These are phyloP conservation scores for Dasyornis broadbenti DNA, from an alignment of 2,113 vertebrate genomes.

Conservation along the genomic window DNA sequence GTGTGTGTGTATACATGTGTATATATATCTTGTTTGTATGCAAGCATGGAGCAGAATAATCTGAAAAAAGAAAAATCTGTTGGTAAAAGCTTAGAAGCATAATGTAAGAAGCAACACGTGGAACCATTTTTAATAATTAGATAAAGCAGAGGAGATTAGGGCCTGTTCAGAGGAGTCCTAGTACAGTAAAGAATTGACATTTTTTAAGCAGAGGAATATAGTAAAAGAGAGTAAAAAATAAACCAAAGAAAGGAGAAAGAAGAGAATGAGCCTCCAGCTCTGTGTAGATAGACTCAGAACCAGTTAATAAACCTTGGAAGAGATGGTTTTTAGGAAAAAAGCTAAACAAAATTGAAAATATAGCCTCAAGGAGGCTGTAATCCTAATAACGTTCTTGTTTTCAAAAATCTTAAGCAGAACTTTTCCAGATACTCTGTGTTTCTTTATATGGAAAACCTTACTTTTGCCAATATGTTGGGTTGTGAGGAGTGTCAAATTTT, in stretches of 20 bases:
- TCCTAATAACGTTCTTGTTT: background rate
- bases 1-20: background rate
- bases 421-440: background rate
- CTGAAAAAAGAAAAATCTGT: background rate
- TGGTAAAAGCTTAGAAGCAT: background rate
- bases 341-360: background rate
- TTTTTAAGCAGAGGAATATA: background rate
- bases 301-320: background rate
- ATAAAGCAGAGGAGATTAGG: rapidly evolving
- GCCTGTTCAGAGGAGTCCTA: background rate
- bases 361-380: background rate
- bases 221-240: background rate
- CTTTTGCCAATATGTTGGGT: background rate
- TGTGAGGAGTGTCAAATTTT: background rate
- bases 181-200: background rate
- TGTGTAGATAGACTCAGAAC: background rate
- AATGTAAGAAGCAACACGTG: background rate
- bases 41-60: background rate
- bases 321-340: background rate
- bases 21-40: background rate
- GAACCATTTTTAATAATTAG: background rate
- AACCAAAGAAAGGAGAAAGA: background rate
- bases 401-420: background rate
- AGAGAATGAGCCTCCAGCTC: background rate
- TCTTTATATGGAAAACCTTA: background rate